These are phyloP conservation scores for Bufo gargarizans DNA, from an alignment of 2,113 vertebrate genomes.

Conservation along the genomic window DNA sequence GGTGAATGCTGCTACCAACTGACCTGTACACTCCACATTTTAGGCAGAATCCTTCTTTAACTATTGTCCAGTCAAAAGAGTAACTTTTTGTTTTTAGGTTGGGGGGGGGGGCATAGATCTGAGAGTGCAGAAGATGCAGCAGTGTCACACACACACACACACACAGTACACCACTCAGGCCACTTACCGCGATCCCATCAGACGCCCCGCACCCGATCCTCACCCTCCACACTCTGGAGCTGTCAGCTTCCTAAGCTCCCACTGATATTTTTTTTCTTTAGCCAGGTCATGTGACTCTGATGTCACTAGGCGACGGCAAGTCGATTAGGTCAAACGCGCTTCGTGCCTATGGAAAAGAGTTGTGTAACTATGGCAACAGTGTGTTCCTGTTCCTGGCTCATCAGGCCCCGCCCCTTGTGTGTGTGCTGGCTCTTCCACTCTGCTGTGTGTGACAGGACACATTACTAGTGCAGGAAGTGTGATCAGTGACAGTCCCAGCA, in stretches of 20 bases:
- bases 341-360: neutral
- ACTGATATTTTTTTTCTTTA: neutral
- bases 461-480: neutral
- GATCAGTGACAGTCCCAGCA: neutral
- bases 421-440: neutral
- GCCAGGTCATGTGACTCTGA: slow-evolving; percentile 37
- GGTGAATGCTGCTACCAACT: too few relatives aligned
- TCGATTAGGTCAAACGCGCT: slow-evolving; percentile 34
- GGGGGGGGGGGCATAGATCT: too few relatives aligned
- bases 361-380: slow-evolving; percentile 18
- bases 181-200: slow-evolving; percentile 20
- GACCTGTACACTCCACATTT: too few relatives aligned
- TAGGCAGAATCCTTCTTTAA: too few relatives aligned
- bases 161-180: too few relatives aligned
- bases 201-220: neutral
- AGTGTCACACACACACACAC: too few relatives aligned
- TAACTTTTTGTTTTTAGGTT: too few relatives aligned
- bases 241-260: slow-evolving; percentile 36
- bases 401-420: neutral
- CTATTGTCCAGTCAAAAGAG: too few relatives aligned
- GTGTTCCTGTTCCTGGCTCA: neutral
- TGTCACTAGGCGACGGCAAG: slow-evolving; percentile 40
- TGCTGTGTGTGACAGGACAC: slow-evolving; percentile 35
- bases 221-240: neutral
- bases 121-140: too few relatives aligned